Evolutionary conservation across 2,888 invertebrate genomes (phyloP).

Genomic region (Sesamia inferens): DNA sequence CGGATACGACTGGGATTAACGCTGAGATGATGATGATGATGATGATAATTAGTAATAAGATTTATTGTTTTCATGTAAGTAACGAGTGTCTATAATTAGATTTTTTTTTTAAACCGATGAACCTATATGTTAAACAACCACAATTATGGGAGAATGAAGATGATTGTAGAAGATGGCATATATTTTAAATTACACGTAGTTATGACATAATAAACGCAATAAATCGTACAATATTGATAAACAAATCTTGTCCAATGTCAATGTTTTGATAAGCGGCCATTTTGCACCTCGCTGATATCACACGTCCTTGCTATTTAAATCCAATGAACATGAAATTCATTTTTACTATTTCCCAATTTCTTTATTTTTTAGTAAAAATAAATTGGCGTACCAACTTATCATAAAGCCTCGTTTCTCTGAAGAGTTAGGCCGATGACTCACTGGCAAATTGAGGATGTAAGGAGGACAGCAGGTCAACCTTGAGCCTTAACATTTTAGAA

Average conservation of each 20-base stretch:
- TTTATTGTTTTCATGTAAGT: too few species aligned
- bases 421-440: too few species aligned
- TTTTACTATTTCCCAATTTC: neutral
- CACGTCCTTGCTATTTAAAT: constrained; percentile 21
- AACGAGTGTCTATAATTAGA: too few species aligned
- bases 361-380: neutral
- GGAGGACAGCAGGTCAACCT: too few species aligned
- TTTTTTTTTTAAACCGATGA: too few species aligned
- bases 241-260: constrained; percentile 57
- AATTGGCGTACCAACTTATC: neutral
- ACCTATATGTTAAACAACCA: neutral
- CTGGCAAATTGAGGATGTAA: too few species aligned
- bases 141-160: neutral
- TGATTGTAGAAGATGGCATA: neutral
- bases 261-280: constrained; percentile 56
- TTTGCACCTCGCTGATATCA: constrained; percentile 48
- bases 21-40: too few species aligned
- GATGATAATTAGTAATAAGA: too few species aligned
- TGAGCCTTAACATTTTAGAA: too few species aligned
- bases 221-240: constrained; percentile 56
- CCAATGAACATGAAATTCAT: neutral
- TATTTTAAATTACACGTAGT: constrained; percentile 25
- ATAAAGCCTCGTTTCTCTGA: neutral
- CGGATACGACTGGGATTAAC: too few species aligned
- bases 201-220: constrained; percentile 58